phyloP scores from a whole-genome alignment of 2,888 invertebrate species.

The Plebejus melissa region DNA sequence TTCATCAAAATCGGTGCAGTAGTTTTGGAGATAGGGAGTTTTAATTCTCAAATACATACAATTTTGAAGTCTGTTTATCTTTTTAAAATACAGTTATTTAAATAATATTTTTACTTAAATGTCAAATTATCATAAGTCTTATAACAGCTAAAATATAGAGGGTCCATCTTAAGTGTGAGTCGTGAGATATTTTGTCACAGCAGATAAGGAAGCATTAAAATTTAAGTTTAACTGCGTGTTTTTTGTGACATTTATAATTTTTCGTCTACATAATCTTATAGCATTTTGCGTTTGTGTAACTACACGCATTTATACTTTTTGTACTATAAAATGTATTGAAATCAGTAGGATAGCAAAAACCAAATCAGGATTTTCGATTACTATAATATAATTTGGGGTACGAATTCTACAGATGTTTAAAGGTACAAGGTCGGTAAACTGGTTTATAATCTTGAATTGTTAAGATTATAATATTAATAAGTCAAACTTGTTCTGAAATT shows the following conservation, averaged over 20 bases:
- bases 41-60: too few species aligned
- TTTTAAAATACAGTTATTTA: too few species aligned
- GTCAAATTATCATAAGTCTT: too few species aligned
- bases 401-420: background rate
- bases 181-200: background rate
- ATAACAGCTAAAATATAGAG: too few species aligned
- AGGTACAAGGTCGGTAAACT: background rate
- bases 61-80: too few species aligned
- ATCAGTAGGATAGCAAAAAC: slow-evolving; percentile 1
- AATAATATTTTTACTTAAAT: too few species aligned
- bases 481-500: background rate
- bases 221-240: background rate
- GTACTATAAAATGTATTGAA: background rate
- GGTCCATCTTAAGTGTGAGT: too few species aligned
- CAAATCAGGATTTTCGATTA: background rate
- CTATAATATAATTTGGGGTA: background rate
- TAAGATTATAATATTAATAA: background rate
- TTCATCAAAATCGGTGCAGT: too few species aligned
- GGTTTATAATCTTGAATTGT: background rate
- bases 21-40: too few species aligned
- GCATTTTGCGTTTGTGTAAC: background rate
- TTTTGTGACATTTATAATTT: background rate
- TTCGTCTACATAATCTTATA: slow-evolving; percentile 3
- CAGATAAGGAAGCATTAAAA: background rate
- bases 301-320: background rate